Evolutionary conservation across 1,140 invertebrate species (phyloP), one percentile per base, ranked within the genome.

Genomic region (Cotesia glomerata): DNA sequence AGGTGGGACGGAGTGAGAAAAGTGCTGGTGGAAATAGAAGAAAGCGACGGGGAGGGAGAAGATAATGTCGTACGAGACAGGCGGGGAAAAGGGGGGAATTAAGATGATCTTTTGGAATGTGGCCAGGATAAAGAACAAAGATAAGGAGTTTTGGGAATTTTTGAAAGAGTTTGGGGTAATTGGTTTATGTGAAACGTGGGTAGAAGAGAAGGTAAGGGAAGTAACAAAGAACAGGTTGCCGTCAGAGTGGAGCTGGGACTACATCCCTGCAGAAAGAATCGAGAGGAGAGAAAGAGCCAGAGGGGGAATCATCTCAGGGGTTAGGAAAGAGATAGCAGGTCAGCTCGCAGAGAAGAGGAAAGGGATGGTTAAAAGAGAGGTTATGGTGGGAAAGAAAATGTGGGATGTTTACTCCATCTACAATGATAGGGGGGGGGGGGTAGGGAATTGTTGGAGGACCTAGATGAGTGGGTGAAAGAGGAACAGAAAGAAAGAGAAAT

Each of bases 111-210:
- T 71, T 36, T 74, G 73, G 73, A 71, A 74, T 34, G 73, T 71
- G 34, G 62, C 35, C 4, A 68, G 73, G 34, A 11, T 73, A 32
- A 63, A 52, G n/a, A 68, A 68, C 0, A 72, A 74, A 32, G 74
- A 74, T 5, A 49, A 59, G 45, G 51, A 74, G 2, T 77, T 77
- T 32, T 75, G 76, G 74, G 54, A 72, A 14, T 74, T 66, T 54
- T 26, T 77, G 11, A 39, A 36, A 54, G 26, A 59, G 11, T 70
- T 13, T 14, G 74, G 74, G n/a, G 45, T 52, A 5, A 54, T 75
- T 62, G 74, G 66, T 0, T 11, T 77, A 32, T 67, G 51, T 4
- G 76, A 77, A 67, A 77, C 72, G 36, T 77, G 76, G 74, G 9
- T 74, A 13, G 72, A 74, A 49, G 69, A 75, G n/a, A 74, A 45